Conservation (phyloP, 2,797 vertebrate species). For the Emys orbicularis region DNA sequence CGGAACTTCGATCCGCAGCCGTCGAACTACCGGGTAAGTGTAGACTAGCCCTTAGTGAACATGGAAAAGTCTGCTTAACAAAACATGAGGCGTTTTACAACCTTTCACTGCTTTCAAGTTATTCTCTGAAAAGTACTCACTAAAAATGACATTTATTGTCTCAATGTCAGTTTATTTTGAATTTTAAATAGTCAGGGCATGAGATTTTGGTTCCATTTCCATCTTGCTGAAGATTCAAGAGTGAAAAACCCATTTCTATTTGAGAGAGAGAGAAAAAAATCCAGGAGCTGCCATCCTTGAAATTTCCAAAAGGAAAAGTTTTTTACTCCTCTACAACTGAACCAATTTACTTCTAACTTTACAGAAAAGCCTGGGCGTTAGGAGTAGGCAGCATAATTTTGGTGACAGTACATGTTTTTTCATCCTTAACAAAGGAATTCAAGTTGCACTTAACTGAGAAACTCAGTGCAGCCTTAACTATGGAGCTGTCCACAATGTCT, state of each 20-base stretch:
- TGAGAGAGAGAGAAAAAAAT: neutral
- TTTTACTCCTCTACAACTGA: neutral
- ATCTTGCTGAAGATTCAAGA: neutral
- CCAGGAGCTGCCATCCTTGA: neutral
- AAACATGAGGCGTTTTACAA: neutral
- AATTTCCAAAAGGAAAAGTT: conserved; percentile 8
- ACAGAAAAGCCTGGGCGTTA: neutral
- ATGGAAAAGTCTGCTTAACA: neutral
- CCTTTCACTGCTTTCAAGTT: neutral
- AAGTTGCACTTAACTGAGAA: conserved; percentile 15
- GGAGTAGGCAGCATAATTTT: neutral
- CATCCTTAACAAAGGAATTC: conserved; percentile 29
- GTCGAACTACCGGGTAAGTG: too few relatives aligned
- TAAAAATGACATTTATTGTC: neutral
- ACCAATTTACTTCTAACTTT: conserved; percentile 4
- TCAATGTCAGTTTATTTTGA: neutral
- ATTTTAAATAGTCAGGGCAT: neutral
- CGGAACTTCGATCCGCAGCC: too few relatives aligned
- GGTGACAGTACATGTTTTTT: neutral
- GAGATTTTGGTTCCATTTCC: neutral
- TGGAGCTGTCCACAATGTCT: conserved; percentile 31
- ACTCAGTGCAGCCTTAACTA: neutral
- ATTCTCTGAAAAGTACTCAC: neutral
- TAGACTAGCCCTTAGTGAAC: too few relatives aligned
- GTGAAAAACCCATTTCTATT: neutral